These are phyloP conservation scores for Thereuonema tuberculata DNA, from an alignment of 1,140 invertebrate species.

Conservation along the genomic window DNA sequence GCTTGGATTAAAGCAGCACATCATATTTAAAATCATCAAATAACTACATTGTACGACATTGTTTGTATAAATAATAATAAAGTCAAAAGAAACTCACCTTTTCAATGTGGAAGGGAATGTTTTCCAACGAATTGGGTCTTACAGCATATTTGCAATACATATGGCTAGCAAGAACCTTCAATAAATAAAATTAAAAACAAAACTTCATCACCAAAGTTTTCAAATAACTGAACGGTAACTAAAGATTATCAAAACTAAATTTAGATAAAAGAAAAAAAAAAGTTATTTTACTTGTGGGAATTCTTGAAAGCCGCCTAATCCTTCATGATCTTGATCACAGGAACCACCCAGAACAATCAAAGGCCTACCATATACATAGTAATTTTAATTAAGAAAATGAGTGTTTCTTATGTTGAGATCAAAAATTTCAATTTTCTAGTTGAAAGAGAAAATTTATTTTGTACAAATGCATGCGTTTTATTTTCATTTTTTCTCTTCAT, in stretches of 20 bases:
- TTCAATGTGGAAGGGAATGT: conserved; percentile 83
- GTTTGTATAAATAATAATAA: too few species aligned
- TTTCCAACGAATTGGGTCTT: conserved; percentile 57
- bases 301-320: conserved; percentile 90
- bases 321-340: conserved; percentile 78
- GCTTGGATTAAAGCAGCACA: background rate
- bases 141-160: conserved; percentile 82
- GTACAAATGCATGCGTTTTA: too few species aligned
- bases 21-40: background rate
- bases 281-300: conserved; percentile 49
- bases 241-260: conserved; percentile 9
- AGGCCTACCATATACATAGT: conserved; percentile 42
- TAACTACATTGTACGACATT: too few species aligned
- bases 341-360: conserved; percentile 81
- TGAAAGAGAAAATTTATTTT: background rate
- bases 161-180: conserved; percentile 58
- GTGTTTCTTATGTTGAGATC: background rate
- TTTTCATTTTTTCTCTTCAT: too few species aligned
- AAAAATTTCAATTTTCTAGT: background rate
- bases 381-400: background rate
- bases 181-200: too few species aligned
- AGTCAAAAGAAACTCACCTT: conserved; percentile 45
- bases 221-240: conserved; percentile 9
- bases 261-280: conserved; percentile 9
- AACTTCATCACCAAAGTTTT: too few species aligned